Evolutionary conservation across 2,888 invertebrate genomes (phyloP), one percentile per base, ranked within the genome.

Genomic region (Drosophila paranaensis): DNA sequence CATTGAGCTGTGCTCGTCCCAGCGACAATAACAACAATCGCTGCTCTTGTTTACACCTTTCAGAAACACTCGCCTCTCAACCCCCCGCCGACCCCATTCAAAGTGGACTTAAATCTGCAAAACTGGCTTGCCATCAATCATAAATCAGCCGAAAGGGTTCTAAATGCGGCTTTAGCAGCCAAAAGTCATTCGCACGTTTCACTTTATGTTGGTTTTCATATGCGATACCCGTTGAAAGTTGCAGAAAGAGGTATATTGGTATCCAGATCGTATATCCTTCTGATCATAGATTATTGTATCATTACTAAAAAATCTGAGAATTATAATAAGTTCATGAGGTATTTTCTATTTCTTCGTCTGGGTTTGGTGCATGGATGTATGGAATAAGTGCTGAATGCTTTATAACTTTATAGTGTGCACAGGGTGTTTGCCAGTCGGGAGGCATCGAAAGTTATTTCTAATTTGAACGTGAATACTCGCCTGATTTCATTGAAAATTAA

Each of bases 401-500:
- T 45, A n/a, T n/a, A n/a, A 9, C n/a, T 40, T 40, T 9, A 40
- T 8, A 8, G n/a, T n/a, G n/a, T n/a, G n/a, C 10, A 30, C 50
- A 54, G 54, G 54, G 54, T 40, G 2, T 30, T 0, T 30, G 2
- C 13, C 3, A 40, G 27, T 39, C 2, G 3, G 39, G 27, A 11
- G 1, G 6, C 2, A 4, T 6, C 3, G 13, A 16, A 40, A n/a
- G 35, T 8, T 63, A 40, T 50, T 62, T 42, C 46, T 45, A 43
- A 54, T 64, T 46, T 66, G 69, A 56, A 73, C 56, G 74, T 82
- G 80, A 86, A 84, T 78, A 71, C 66, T 63, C 60, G 79, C 74
- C 77, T 90, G 88, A 90, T 88, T 88, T 81, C 76, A 88, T 91
- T 83, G 90, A 90, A 90, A 89, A 88, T 90, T 81, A 90, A 90